These are phyloP conservation scores for Sinopyrophorus schimmeli DNA, from an alignment of 2,888 invertebrate genomes.

Conservation along the genomic window DNA sequence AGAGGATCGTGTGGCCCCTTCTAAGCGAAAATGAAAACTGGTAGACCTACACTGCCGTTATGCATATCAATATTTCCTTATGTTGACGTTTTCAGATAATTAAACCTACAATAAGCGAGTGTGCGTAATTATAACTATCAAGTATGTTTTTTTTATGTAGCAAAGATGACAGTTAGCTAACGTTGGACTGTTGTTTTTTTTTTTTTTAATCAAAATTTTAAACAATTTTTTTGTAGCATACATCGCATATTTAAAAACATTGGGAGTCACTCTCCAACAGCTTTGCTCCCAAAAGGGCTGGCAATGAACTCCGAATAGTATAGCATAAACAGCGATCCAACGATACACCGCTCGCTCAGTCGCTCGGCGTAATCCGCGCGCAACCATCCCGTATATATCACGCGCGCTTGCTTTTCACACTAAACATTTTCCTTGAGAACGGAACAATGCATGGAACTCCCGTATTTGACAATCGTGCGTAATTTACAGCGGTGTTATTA, in stretches of 20 bases:
- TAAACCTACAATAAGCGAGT: neutral
- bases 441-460: constrained; percentile 66
- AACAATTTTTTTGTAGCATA: no score
- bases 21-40: no score
- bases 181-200: no score
- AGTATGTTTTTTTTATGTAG: neutral
- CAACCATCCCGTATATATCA: constrained; percentile 52
- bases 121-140: constrained; percentile 2
- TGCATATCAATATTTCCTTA: neutral
- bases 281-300: constrained; percentile 7
- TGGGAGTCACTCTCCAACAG: no score
- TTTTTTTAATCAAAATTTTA: no score
- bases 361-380: constrained; percentile 41
- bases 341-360: constrained; percentile 34
- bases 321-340: constrained; percentile 10
- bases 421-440: constrained; percentile 56
- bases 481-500: constrained; percentile 60
- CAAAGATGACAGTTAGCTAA: no score
- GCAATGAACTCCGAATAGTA: constrained; percentile 19
- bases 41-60: neutral
- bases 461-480: constrained; percentile 61
- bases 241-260: no score
- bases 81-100: neutral
- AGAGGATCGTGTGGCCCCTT: no score
- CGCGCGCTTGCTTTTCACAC: constrained; percentile 56